These are phyloP conservation scores for Craterocephalus amniculus DNA, from an alignment of 2,797 vertebrate genomes.

Conservation along the genomic window DNA sequence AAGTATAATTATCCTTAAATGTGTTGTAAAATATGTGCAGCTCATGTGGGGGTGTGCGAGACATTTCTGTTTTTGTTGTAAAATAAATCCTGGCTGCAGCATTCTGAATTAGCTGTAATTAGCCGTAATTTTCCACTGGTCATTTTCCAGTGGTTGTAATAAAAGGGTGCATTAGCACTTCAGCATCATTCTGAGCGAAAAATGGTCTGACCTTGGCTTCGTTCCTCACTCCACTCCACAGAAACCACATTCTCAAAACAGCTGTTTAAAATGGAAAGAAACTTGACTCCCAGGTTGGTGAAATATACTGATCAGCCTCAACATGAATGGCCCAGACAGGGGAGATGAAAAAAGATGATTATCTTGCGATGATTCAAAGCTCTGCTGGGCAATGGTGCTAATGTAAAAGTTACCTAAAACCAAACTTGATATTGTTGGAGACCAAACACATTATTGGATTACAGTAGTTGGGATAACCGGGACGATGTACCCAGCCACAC, in stretches of 20 bases:
- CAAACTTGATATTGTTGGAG: slow-evolving; percentile 3
- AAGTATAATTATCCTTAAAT: background rate
- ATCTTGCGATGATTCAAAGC: background rate
- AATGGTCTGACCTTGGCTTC: background rate
- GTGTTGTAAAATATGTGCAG: background rate
- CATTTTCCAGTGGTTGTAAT: slow-evolving; percentile 17
- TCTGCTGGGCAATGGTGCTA: background rate
- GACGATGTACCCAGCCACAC: background rate
- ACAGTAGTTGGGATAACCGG: slow-evolving; percentile 2
- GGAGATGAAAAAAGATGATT: background rate
- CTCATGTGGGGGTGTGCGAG: background rate
- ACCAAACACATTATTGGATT: background rate
- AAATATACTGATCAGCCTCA: background rate
- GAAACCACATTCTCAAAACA: slow-evolving; percentile 4
- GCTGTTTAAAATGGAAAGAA: background rate
- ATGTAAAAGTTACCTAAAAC: background rate
- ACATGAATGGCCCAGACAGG: background rate
- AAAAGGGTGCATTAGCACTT: slow-evolving; percentile 18
- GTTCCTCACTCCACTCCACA: slow-evolving; percentile 8
- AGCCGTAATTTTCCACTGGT: slow-evolving; percentile 24
- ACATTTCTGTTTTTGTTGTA: slow-evolving; percentile 9
- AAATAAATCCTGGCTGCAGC: background rate
- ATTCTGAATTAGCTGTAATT: slow-evolving; percentile 23
- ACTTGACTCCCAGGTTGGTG: background rate
- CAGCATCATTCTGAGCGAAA: background rate